Conservation (phyloP, 2,113 vertebrate species). For the Equus przewalskii region DNA sequence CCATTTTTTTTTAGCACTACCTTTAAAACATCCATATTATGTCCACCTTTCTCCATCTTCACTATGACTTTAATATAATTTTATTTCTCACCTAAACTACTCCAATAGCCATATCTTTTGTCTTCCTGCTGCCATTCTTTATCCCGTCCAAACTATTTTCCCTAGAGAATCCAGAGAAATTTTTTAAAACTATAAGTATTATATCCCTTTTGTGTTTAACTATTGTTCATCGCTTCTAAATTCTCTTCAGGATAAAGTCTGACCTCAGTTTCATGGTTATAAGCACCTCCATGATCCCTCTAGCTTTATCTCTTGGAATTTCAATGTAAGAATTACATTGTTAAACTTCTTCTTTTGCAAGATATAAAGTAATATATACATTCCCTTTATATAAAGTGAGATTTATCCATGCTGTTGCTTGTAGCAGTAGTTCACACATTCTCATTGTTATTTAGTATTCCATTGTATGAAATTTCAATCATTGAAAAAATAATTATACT, state of each 20-base stretch:
- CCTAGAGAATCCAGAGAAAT: neutral
- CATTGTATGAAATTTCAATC: neutral
- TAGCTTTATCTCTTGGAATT: neutral
- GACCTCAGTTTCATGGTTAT: neutral
- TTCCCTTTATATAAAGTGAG: neutral
- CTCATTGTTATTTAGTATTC: neutral
- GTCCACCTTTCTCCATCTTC: neutral
- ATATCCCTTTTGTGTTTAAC: neutral
- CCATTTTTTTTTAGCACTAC: neutral
- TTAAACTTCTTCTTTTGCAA: neutral
- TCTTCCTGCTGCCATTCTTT: neutral
- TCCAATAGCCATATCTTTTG: neutral
- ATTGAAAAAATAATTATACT: constrained; percentile 7
- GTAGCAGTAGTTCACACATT: neutral
- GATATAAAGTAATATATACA: neutral
- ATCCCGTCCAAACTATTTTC: neutral
- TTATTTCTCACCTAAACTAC: neutral
- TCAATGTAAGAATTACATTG: neutral
- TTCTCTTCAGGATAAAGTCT: neutral
- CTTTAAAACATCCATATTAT: neutral
- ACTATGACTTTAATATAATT: neutral
- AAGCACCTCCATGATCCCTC: neutral
- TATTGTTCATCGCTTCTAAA: neutral
- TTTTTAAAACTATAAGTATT: neutral
- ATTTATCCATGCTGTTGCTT: neutral